Base-by-base conservation (phyloP, 2,797 vertebrate genomes). In the Danio choprae region DNA sequence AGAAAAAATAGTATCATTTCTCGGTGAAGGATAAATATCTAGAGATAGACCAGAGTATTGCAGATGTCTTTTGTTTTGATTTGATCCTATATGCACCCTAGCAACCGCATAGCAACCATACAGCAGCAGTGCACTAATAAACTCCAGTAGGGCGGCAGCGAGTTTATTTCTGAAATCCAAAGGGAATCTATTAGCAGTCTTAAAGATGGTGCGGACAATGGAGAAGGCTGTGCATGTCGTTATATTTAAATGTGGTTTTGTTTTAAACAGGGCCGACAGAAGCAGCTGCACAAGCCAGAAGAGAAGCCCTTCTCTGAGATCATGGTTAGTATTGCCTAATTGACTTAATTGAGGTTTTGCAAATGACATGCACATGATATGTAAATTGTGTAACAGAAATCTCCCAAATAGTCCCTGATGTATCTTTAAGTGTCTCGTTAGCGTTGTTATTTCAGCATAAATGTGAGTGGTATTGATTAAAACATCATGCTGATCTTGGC, bases 121-220 rank as follows among this genome's bases (percentile, higher is more conserved):
- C 29, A 29, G 59, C 4, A 63, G 15, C 3, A 46, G 59, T 20
- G 41, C 16, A 11, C 29, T 15, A 18, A 48, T 15, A 68, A 58
- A 36, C 63, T 48, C 41, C 63, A 48, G 41, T 6, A 15, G 22
- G 11, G 64, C 38, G 10, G 8, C 16, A n/a, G 48, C 4, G 2
- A 51, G 12, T 11, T 51, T 36, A 71, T 36, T 55, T 79, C 64
- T 69, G 84, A 75, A 46, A 87, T 87, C 63, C 71, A 62, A 15
- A 18, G 59, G 64, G 73, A 81, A 81, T 74, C 67, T 60, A 77
- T 43, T 84, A 76, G 67, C 78, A 56, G 48, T 81, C 75, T 58
- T 36, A 82, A 78, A 9, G 64, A 86, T 44, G 62, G 55, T 77
- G 74, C 51, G 12, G 81, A 81, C 88, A 65, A 76, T n/a, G 29